phyloP scores from a whole-genome alignment of 2,797 vertebrate genomes.

The Alcedo atthis region DNA sequence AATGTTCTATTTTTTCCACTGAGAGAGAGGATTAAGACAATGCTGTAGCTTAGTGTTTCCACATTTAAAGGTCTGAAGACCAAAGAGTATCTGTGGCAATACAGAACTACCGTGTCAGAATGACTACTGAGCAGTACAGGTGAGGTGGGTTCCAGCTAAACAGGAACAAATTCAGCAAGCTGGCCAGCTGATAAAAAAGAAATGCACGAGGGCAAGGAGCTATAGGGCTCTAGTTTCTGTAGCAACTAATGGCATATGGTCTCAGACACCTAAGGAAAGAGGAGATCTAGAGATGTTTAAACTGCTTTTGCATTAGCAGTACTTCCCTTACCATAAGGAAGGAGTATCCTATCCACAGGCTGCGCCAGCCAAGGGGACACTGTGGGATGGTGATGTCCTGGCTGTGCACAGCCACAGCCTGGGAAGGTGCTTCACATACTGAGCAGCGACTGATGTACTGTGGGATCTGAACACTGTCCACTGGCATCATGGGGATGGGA shows the following conservation, averaged over 20 bases:
- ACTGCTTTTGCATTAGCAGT: neutral
- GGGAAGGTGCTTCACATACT: conserved; percentile 92
- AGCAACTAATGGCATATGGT: neutral
- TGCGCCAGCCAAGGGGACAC: conserved; percentile 92
- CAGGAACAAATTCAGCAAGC: neutral
- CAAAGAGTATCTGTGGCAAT: neutral
- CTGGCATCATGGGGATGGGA: conserved; percentile 97
- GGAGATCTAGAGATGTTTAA: neutral
- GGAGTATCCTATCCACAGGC: conserved; percentile 97
- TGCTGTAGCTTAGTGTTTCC: neutral
- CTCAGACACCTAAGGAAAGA: neutral
- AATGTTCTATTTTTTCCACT: neutral
- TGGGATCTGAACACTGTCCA: conserved; percentile 84
- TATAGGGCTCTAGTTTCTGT: neutral
- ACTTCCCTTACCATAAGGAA: conserved; percentile 91
- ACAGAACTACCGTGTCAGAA: neutral
- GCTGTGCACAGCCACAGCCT: conserved; percentile 93
- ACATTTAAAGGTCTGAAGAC: neutral
- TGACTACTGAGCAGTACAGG: neutral
- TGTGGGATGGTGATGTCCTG: conserved; percentile 91
- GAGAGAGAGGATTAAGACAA: neutral
- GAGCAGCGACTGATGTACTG: conserved; percentile 95
- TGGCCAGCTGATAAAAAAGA: neutral
- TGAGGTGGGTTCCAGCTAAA: neutral
- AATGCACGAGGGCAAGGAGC: neutral